Evolutionary conservation across 2,888 invertebrate genomes (phyloP), one percentile per base, ranked within the genome.

Genomic region (Drosophila subsilvestris): DNA sequence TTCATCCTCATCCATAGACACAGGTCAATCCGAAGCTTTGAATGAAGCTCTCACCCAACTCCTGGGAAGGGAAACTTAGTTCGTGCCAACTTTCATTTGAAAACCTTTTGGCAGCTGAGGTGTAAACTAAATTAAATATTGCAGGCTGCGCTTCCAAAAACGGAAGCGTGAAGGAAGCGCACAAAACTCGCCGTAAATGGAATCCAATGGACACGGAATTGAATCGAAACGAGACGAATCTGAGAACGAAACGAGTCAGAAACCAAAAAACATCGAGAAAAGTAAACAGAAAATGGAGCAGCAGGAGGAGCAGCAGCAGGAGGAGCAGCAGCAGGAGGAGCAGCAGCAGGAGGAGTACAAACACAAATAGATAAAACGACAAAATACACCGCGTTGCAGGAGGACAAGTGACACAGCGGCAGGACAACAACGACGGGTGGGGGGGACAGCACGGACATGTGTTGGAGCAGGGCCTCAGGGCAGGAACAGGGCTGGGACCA

Each of bases 181-280:
- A 7, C 37, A 14, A 37, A 37, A 37, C 7, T 37, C 14, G 14
- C 7, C 2, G 37, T 2, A 37, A 37, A 7, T 37, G 37, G 37
- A 37, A 37, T 14, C 37, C 6, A 37, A 2, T 6, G 14, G 7
- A 6, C 6, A 2, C 14, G 37, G 37, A 37, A 37, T 37, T 2
- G n/a, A n/a, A 37, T 6, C 25, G 25, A 25, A 27, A 9, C 32
- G n/a, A 37, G n/a, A 37, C n/a, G 37, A n/a, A 37, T n/a, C 37
- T 37, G 57, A 59, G 25, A n/a, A 44, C 44, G 50, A 47, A 50
- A 62, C 20, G 32, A 32, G 12, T 12, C 10, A 14, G 2, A 37
- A 14, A n/a, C 7, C 7, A 37, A n/a, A 14, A 32, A 32, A 32
- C 12, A 37, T 7, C 2, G 37, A n/a, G 37, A 7, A 37, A 37